phyloP scores from a whole-genome alignment of 2,888 invertebrate genomes.

The Scaptomyza tumidula region DNA sequence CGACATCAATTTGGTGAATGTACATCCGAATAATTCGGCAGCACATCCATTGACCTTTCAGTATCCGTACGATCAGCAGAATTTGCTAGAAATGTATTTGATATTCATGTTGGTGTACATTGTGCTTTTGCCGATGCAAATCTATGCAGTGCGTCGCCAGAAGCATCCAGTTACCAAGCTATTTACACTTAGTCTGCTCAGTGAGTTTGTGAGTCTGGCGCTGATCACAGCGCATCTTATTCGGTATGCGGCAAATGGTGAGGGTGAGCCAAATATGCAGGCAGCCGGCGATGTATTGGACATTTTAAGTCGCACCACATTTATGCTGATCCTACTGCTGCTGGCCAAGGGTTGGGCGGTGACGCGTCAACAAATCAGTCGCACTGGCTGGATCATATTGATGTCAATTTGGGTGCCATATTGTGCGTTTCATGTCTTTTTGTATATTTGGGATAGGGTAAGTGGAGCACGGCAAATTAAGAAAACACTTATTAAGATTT shows the following conservation, averaged over 20 bases:
- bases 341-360: constrained; percentile 99
- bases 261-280: constrained; percentile 92
- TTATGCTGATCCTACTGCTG: constrained; percentile 95
- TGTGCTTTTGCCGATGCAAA: constrained; percentile 93
- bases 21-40: constrained; percentile 93
- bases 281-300: constrained; percentile 96
- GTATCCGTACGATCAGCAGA: constrained; percentile 98
- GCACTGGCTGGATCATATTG: constrained; percentile 88
- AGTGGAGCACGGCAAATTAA: constrained; percentile 75
- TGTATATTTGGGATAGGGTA: constrained; percentile 98
- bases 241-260: constrained; percentile 95
- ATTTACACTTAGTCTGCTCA: constrained; percentile 93
- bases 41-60: constrained; percentile 96
- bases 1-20: constrained; percentile 98
- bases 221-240: constrained; percentile 95
- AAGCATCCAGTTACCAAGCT: constrained; percentile 95
- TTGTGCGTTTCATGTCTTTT: constrained; percentile 94
- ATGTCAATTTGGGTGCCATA: constrained; percentile 94
- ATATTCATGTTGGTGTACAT: constrained; percentile 94
- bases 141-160: constrained; percentile 95
- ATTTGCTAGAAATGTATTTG: constrained; percentile 95
- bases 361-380: constrained; percentile 93
- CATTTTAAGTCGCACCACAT: constrained; percentile 96
- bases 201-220: constrained; percentile 94
- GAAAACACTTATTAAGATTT: background rate